Conservation (phyloP, 1,140 invertebrate genomes). For the Copidosoma floridanum region DNA sequence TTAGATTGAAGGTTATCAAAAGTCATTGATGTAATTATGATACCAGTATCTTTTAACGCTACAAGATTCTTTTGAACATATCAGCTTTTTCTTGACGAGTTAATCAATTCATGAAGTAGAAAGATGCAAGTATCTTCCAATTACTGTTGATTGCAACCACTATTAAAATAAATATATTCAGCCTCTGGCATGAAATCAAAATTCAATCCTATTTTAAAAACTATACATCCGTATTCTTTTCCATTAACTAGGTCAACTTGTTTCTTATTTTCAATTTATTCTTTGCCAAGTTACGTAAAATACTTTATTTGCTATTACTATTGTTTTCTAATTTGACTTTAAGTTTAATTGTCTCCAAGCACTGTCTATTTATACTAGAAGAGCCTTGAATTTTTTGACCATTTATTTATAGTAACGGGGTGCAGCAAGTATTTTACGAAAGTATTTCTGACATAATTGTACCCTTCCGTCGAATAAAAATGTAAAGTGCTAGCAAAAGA, state of each 20-base stretch:
- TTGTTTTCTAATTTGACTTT: slow-evolving; percentile 17
- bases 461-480: slow-evolving; percentile 2
- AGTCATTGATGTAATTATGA: slow-evolving; percentile 21
- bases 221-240: too few relatives aligned
- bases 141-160: too few relatives aligned
- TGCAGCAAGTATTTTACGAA: neutral
- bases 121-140: too few relatives aligned
- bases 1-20: slow-evolving; percentile 29
- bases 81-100: slow-evolving; percentile 8
- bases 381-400: neutral
- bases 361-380: neutral
- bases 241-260: too few relatives aligned
- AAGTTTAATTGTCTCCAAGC: neutral
- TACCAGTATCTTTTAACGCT: slow-evolving; percentile 12
- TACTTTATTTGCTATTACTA: too few relatives aligned
- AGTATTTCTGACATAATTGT: slow-evolving; percentile 7
- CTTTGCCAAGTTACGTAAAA: too few relatives aligned
- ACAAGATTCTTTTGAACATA: slow-evolving; percentile 17
- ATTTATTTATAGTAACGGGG: neutral
- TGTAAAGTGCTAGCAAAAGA: slow-evolving; percentile 3
- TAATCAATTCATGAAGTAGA: slow-evolving; percentile 22
- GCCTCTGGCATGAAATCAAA: too few relatives aligned
- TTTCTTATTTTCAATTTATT: too few relatives aligned
- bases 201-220: too few relatives aligned
- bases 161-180: too few relatives aligned